These are phyloP conservation scores for Sphaerodactylus townsendi DNA, from an alignment of 2,113 vertebrate species.

Conservation along the genomic window DNA sequence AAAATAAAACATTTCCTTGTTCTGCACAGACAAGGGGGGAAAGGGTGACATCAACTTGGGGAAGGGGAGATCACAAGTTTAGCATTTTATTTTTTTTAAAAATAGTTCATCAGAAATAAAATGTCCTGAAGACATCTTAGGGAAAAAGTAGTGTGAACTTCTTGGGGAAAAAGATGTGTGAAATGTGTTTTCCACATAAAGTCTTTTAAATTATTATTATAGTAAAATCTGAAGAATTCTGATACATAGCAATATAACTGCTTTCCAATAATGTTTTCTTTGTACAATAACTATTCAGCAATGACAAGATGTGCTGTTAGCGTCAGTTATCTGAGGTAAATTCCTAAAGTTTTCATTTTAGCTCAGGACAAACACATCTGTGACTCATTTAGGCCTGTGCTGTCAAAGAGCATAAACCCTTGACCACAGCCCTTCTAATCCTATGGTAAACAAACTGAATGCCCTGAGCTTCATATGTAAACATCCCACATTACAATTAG, in stretches of 20 bases:
- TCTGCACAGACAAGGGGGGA: too few species aligned
- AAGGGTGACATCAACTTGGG: too few species aligned
- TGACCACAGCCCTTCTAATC: neutral
- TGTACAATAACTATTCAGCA: conserved; percentile 50
- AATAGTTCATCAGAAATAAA: conserved; percentile 15
- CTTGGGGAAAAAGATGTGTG: too few species aligned
- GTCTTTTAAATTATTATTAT: neutral
- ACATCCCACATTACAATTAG: neutral
- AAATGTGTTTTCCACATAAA: conserved; percentile 16
- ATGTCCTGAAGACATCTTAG: too few species aligned
- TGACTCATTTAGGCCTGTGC: conserved; percentile 30
- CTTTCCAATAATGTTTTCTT: conserved; percentile 35
- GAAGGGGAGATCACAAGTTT: too few species aligned
- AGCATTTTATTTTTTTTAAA: too few species aligned
- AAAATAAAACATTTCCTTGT: too few species aligned
- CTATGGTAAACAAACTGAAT: conserved; percentile 21
- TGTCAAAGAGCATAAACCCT: conserved; percentile 7
- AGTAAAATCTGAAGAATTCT: neutral
- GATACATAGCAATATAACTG: conserved; percentile 2
- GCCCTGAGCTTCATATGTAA: neutral
- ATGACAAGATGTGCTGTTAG: conserved; percentile 43
- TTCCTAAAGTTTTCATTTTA: conserved; percentile 27
- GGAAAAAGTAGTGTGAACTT: too few species aligned
- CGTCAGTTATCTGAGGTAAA: conserved; percentile 22
- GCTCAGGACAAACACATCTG: conserved; percentile 40